phyloP scores from a whole-genome alignment of 2,797 vertebrate genomes.

The Acanthopagrus latus region DNA sequence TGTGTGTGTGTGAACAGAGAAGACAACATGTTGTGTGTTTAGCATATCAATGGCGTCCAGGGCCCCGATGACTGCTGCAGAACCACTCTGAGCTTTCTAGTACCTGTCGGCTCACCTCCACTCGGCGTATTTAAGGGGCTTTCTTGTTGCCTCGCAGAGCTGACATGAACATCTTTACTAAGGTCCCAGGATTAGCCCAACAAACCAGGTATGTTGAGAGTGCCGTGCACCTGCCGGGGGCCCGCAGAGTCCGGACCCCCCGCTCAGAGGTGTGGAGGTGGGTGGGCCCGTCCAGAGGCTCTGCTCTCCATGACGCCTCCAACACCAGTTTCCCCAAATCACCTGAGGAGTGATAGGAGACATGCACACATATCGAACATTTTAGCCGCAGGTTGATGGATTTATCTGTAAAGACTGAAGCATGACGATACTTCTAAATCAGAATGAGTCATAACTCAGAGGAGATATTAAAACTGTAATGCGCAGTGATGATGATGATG shows the following conservation, averaged over 20 bases:
- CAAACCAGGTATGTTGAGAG: slow-evolving; percentile 86
- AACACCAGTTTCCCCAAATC: slow-evolving; percentile 50
- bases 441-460: neutral
- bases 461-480: neutral
- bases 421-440: neutral
- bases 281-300: slow-evolving; percentile 21
- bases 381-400: neutral
- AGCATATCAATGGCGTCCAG: slow-evolving; percentile 84
- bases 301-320: slow-evolving; percentile 31
- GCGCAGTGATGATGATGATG: neutral
- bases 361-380: slow-evolving; percentile 3
- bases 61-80: slow-evolving; percentile 66
- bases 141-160: slow-evolving; percentile 79
- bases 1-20: slow-evolving; percentile 38
- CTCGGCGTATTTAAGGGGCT: slow-evolving; percentile 84
- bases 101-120: slow-evolving; percentile 62
- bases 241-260: slow-evolving; percentile 3
- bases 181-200: slow-evolving; percentile 86
- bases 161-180: slow-evolving; percentile 90
- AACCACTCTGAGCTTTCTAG: slow-evolving; percentile 82
- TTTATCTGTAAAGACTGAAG: slow-evolving; percentile 11
- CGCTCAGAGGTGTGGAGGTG: slow-evolving; percentile 1
- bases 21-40: slow-evolving; percentile 71
- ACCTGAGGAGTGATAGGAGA: slow-evolving; percentile 42
- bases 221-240: slow-evolving; percentile 19